phyloP scores from a whole-genome alignment of 2,888 invertebrate genomes.

The Aphelenchoides bicaudatus region DNA sequence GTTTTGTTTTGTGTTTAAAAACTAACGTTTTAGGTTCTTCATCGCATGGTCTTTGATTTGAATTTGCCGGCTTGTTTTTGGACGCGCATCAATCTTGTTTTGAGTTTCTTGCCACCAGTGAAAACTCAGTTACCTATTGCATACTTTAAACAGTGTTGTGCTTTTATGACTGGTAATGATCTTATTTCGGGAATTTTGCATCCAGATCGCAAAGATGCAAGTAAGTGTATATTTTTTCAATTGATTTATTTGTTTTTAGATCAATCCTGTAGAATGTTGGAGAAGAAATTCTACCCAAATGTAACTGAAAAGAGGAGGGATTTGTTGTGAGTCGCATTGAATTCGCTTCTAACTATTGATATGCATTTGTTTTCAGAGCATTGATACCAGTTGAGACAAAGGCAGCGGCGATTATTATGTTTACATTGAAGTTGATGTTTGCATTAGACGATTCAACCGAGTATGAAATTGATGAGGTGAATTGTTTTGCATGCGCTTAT shows the following conservation, averaged over 20 bases:
- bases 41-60: slow-evolving; percentile 19
- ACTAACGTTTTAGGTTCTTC: not conserved
- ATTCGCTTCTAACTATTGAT: slow-evolving; percentile 1
- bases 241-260: too few relatives aligned
- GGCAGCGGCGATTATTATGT: slow-evolving; percentile 21
- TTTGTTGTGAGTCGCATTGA: too few relatives aligned
- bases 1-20: not conserved
- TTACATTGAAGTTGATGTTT: slow-evolving; percentile 21
- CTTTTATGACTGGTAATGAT: not conserved
- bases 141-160: not conserved
- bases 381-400: slow-evolving; percentile 16
- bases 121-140: slow-evolving; percentile 2
- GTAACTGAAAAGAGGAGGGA: too few relatives aligned
- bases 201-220: too few relatives aligned
- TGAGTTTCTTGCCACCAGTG: slow-evolving; percentile 7
- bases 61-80: slow-evolving; percentile 18
- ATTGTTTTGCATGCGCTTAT: not conserved
- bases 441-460: slow-evolving; percentile 13
- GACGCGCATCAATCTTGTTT: not conserved
- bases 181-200: too few relatives aligned
- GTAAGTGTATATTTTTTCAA: too few relatives aligned
- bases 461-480: not conserved
- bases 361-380: slow-evolving; percentile 8
- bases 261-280: too few relatives aligned
- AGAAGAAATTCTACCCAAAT: too few relatives aligned